Evolutionary conservation across 1,140 invertebrate genomes (phyloP), one percentile per base, ranked within the genome.

Genomic region (Drosophila rufa): DNA sequence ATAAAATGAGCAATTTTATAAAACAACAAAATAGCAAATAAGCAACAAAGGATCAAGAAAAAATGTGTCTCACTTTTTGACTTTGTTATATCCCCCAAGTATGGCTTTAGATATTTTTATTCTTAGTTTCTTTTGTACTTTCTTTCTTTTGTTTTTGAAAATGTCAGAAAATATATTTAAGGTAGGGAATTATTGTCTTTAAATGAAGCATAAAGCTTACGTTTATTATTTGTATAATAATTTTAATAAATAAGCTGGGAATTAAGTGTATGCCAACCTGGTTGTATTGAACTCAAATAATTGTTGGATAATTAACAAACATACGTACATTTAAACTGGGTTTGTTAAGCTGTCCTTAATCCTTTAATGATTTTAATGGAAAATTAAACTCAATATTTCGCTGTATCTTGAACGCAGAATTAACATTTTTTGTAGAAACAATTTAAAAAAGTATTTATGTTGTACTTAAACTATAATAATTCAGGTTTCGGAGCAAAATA

Each of bases 1-100:
- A 83, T 80, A 45, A 76, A 79, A 83, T 76, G 71, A 83, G 76
- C 81, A 79, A 83, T 77, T 77, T 82, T 70, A 43, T 45, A 71
- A 82, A 79, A 83, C 57, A 82, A 79, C 60, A 82, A 82, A 48
- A 75, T 48, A 53, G 36, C 19, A 42, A 40, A 55, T 38, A 79
- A 65, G 55, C 55, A 71, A 67, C 48, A 70, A 81, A 70, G 64
- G 60, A 46, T 59, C 51, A 42, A 8, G 46, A 47, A 8, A 73
- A 38, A 43, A 42, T 30, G 45, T 30, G 47, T 45, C 50, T 43
- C 15, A 38, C 50, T 38, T 56, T 38, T 25, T 57, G 36, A 65
- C 51, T 38, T 55, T 22, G 51, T 38, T 14, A 12, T 14, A 55
- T 38, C 19, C 30, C 30, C 17, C 8, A 9, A 19, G 19, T 0